These are phyloP conservation scores for Buceros bicornis DNA, from an alignment of 2,797 vertebrate species.

Conservation along the genomic window DNA sequence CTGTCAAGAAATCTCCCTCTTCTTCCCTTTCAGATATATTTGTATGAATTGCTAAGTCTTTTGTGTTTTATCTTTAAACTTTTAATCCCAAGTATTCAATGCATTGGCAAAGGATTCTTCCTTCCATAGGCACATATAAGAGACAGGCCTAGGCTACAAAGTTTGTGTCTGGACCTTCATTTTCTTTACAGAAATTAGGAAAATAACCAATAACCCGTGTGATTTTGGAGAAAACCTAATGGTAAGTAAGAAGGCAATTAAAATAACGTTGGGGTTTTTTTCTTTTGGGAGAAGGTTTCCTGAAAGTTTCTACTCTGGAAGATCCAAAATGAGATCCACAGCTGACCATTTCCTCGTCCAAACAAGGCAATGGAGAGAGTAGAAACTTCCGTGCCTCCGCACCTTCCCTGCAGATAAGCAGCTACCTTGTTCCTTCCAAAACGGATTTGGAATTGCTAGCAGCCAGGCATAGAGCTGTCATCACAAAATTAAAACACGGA, in stretches of 20 bases:
- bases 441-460: neutral
- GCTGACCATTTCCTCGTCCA: neutral
- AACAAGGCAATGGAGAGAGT: neutral
- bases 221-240: neutral
- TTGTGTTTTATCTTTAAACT: neutral
- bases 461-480: neutral
- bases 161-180: neutral
- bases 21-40: neutral
- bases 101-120: neutral
- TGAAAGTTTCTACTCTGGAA: neutral
- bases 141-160: neutral
- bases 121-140: neutral
- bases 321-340: neutral
- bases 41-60: neutral
- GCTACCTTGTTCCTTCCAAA: neutral
- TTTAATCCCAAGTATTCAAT: neutral
- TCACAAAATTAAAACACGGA: neutral
- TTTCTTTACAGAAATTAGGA: neutral
- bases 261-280: neutral
- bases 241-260: neutral
- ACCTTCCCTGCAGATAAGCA: neutral
- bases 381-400: neutral
- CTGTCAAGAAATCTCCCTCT: neutral
- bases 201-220: neutral
- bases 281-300: neutral